Conservation (phyloP, 2,113 vertebrate species). For the Ciconia maguari region DNA sequence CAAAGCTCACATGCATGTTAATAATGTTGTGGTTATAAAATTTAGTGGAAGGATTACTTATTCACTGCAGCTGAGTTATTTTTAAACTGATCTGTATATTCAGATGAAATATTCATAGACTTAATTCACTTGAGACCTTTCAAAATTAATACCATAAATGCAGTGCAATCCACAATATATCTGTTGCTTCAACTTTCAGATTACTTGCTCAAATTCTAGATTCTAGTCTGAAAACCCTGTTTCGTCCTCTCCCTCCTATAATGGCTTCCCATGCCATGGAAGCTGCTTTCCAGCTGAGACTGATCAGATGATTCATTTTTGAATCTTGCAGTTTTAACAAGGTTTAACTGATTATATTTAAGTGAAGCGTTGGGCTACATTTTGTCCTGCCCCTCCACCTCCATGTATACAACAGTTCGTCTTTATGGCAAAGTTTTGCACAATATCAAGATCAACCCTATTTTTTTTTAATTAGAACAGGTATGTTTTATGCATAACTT, state of each 20-base stretch:
- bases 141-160: neutral
- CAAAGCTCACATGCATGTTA: neutral
- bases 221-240: neutral
- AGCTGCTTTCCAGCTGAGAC: neutral
- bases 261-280: neutral
- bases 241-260: neutral
- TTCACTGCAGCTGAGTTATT: neutral
- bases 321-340: neutral
- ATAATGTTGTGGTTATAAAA: neutral
- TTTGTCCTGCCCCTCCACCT: neutral
- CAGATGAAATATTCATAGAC: neutral
- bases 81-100: neutral
- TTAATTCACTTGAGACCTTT: neutral
- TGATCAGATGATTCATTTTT: neutral
- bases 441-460: neutral
- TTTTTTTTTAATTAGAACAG: neutral
- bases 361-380: neutral
- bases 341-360: neutral
- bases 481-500: neutral
- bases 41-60: neutral
- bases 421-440: neutral
- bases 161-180: neutral
- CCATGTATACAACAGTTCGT: accelerated
- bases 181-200: neutral
- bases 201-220: neutral